Evolutionary conservation across 2,113 vertebrate genomes (phyloP).

Genomic region (Sciurus niger): DNA sequence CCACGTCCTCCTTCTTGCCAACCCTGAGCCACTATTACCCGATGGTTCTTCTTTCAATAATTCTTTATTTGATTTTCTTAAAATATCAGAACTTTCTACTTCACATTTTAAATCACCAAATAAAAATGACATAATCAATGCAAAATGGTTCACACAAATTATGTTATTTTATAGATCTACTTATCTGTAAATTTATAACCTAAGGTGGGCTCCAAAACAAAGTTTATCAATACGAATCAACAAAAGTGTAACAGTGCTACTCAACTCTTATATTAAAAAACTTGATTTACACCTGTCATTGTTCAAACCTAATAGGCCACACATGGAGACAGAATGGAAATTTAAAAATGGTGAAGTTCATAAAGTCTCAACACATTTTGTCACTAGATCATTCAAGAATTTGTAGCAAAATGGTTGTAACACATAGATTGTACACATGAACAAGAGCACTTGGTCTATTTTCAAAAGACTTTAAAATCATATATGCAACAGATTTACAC

Average conservation of each 20-base stretch:
- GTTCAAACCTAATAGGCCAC: background rate
- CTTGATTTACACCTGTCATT: background rate
- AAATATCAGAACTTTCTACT: background rate
- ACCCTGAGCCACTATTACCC: background rate
- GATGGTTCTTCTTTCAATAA: background rate
- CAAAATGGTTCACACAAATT: background rate
- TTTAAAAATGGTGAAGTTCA: background rate
- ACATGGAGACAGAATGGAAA: background rate
- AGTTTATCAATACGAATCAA: background rate
- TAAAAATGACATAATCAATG: background rate
- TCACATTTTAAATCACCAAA: constrained; percentile 14
- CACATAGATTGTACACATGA: background rate
- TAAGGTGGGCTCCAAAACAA: background rate
- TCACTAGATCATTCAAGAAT: background rate
- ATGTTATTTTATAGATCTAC: background rate
- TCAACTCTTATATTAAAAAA: background rate
- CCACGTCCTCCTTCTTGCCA: background rate
- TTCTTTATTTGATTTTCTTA: background rate
- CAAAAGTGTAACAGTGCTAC: background rate
- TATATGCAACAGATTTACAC: background rate
- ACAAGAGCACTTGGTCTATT: background rate
- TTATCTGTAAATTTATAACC: background rate
- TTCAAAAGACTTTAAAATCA: background rate
- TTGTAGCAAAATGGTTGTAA: background rate
- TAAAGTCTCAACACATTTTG: background rate